These are phyloP conservation scores for Temnothorax longispinosus DNA, from an alignment of 1,140 invertebrate species.

Conservation along the genomic window DNA sequence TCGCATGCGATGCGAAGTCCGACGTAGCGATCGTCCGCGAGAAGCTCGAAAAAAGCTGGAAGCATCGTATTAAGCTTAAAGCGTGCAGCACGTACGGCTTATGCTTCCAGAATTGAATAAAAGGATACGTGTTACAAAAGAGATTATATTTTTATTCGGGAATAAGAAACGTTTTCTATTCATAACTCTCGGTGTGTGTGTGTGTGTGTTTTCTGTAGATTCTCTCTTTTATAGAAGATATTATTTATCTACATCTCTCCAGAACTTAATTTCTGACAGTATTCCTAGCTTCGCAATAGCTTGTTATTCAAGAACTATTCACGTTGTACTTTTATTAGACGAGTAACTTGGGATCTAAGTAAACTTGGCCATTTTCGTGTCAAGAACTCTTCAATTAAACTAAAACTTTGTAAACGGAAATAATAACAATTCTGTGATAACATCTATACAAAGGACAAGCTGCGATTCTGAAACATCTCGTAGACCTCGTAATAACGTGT, in stretches of 20 bases:
- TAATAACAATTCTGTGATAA: background rate
- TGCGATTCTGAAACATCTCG: background rate
- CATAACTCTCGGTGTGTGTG: background rate
- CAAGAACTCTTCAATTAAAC: background rate
- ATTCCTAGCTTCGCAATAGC: background rate
- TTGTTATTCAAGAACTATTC: background rate
- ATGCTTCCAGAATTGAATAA: constrained; percentile 2
- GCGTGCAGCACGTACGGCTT: constrained; percentile 17
- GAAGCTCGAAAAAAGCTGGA: constrained; percentile 34
- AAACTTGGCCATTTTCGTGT: background rate
- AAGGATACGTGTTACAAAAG: background rate
- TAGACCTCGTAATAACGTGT: constrained; percentile 24
- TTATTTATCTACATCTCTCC: background rate
- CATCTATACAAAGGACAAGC: background rate
- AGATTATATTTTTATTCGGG: background rate
- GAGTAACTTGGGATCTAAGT: background rate
- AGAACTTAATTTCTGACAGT: background rate
- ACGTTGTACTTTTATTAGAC: background rate
- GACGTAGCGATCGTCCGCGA: background rate
- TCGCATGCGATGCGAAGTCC: constrained; percentile 29
- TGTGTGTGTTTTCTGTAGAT: background rate
- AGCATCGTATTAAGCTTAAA: constrained; percentile 37
- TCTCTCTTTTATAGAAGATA: background rate
- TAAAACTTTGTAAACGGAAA: background rate
- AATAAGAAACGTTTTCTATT: background rate